phyloP scores from a whole-genome alignment of 2,113 vertebrate genomes.

The Phaethornis superciliosus region DNA sequence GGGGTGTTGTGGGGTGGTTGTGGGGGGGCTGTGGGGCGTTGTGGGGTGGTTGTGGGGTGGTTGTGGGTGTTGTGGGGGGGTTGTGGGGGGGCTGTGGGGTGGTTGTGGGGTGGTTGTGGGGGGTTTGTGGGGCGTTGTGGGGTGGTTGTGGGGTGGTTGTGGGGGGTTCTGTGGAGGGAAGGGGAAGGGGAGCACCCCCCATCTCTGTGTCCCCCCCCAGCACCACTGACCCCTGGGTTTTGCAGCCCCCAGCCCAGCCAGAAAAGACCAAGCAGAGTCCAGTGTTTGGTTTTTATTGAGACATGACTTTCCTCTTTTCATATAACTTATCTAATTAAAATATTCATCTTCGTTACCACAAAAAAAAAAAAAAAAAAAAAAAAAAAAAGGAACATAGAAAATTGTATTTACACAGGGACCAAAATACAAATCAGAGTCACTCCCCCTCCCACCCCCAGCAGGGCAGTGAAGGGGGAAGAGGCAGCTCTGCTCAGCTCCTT shows the following conservation, averaged over 20 bases:
- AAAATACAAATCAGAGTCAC: conserved; percentile 74
- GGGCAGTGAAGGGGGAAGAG: not conserved
- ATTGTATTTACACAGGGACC: conserved; percentile 77
- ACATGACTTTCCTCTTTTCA: conserved; percentile 70
- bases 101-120: too few relatives aligned
- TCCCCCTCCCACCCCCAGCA: not conserved
- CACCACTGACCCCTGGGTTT: too few relatives aligned
- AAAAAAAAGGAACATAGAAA: conserved; percentile 81
- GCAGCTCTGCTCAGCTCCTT: conserved; percentile 18
- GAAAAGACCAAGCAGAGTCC: not conserved
- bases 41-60: too few relatives aligned
- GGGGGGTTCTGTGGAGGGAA: too few relatives aligned
- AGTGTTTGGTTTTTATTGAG: conserved; percentile 75
- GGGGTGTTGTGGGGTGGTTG: too few relatives aligned
- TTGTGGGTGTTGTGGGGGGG: too few relatives aligned
- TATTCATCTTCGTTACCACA: conserved; percentile 82
- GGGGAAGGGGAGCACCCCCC: not conserved
- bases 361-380: conserved; percentile 75
- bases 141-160: too few relatives aligned
- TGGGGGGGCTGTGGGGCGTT: too few relatives aligned
- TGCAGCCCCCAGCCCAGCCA: fast-evolving
- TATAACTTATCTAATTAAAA: conserved; percentile 85
- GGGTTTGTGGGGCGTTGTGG: too few relatives aligned
- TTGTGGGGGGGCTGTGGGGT: too few relatives aligned
- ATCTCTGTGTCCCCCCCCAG: too few relatives aligned